Percentiles rank a stretch among this genome's conserved stretches.
phyloP scores from a whole-genome alignment of 92 coral and sea anemone genomes.

The Galaxea fascicularis region DNA sequence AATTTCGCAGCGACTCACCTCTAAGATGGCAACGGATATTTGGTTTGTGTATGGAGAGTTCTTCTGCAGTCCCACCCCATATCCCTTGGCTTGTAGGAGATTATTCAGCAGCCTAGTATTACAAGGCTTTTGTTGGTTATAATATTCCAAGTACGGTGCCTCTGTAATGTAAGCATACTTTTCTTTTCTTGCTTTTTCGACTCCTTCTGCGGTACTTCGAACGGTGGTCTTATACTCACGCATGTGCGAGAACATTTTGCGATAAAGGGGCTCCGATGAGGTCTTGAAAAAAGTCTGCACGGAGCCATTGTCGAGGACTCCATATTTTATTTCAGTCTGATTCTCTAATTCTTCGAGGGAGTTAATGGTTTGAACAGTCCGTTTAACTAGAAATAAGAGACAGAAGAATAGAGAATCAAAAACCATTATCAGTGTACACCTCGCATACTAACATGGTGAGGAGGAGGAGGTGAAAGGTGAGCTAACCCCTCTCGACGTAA shows the following conservation, averaged over 20 bases:
- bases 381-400: constrained; percentile 57
- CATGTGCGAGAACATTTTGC: constrained; percentile 85
- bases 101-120: constrained; percentile 83
- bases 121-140: constrained; percentile 84
- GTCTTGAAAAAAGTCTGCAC: constrained; percentile 71
- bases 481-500: too few species aligned
- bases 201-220: constrained; percentile 73
- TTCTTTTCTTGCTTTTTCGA: constrained; percentile 68
- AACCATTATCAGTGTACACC: not conserved
- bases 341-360: constrained; percentile 82
- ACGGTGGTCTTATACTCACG: constrained; percentile 66
- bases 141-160: constrained; percentile 78
- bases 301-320: constrained; percentile 79
- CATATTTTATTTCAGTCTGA: constrained; percentile 77
- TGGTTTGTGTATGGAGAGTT: constrained; percentile 82
- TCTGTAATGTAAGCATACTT: constrained; percentile 91
- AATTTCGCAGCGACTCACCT: constrained; percentile 68
- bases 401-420: not conserved
- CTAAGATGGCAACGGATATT: constrained; percentile 83
- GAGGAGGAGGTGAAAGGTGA: too few species aligned
- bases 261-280: constrained; percentile 74
- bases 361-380: constrained; percentile 75
- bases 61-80: constrained; percentile 91
- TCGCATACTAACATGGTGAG: too few species aligned
- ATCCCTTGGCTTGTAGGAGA: constrained; percentile 85